Percentiles rank a stretch among this genome's conserved stretches.
Evolutionary conservation across 1,140 invertebrate species (phyloP).

Genomic region (Hermatobates lingyangjiaoensis): DNA sequence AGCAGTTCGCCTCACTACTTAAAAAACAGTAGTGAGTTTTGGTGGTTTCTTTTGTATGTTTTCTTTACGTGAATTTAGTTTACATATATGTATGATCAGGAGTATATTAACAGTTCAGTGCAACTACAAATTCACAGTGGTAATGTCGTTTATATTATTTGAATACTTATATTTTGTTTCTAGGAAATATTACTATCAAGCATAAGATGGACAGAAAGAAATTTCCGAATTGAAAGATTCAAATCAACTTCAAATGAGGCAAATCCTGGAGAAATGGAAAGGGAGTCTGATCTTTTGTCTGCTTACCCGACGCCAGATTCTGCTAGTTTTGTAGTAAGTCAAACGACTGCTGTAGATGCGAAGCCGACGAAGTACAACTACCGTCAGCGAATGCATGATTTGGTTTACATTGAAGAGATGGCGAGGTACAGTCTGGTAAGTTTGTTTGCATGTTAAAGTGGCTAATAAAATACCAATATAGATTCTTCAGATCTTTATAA

Average conservation of each 20-base stretch:
- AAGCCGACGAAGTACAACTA: constrained; percentile 52
- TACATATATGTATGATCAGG: neutral
- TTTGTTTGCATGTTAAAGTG: no score
- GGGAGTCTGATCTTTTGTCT: constrained; percentile 34
- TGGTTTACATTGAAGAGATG: constrained; percentile 61
- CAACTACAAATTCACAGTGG: neutral
- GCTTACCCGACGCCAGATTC: constrained; percentile 47
- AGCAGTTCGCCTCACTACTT: no score
- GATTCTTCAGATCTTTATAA: no score
- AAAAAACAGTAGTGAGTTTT: no score
- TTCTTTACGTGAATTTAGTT: neutral
- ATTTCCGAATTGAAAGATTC: constrained; percentile 36
- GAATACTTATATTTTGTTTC: constrained; percentile 1
- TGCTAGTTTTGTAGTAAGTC: constrained; percentile 44
- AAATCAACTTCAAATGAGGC: constrained; percentile 29
- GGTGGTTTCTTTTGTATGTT: no score
- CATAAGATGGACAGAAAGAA: constrained; percentile 36
- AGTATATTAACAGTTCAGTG: neutral
- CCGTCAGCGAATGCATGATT: constrained; percentile 52
- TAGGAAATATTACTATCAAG: constrained; percentile 34
- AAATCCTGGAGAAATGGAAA: constrained; percentile 26
- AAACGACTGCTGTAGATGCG: constrained; percentile 43
- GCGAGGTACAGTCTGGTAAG: constrained; percentile 46
- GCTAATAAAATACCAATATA: no score
- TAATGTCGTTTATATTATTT: neutral